Evolutionary conservation across 2,888 invertebrate genomes (phyloP).

Genomic region (Lapara coniferarum): DNA sequence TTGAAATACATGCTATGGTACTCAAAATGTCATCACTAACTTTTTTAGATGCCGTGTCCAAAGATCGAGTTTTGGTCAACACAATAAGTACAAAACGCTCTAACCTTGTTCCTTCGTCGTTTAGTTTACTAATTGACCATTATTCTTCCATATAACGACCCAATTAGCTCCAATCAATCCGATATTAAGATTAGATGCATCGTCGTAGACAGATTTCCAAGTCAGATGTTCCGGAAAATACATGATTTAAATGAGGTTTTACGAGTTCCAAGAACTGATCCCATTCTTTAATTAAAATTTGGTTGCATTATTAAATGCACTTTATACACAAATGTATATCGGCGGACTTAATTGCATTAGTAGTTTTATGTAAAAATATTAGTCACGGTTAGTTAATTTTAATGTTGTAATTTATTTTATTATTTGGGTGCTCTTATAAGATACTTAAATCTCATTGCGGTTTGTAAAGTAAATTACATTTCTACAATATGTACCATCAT

Average conservation of each 20-base stretch:
- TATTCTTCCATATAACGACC: constrained; percentile 72
- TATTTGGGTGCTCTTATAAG: background rate
- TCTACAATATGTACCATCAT: too few relatives aligned
- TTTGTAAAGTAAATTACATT: too few relatives aligned
- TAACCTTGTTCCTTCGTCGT: constrained; percentile 60
- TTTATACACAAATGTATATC: too few relatives aligned
- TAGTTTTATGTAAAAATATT: constrained; percentile 13
- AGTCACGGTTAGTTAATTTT: constrained; percentile 5
- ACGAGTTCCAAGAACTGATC: background rate
- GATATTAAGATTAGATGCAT: constrained; percentile 64
- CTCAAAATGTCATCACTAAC: too few relatives aligned
- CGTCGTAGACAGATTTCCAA: constrained; percentile 34
- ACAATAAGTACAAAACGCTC: constrained; percentile 52
- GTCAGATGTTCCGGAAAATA: constrained; percentile 2
- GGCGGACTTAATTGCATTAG: too few relatives aligned
- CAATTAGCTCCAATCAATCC: constrained; percentile 79
- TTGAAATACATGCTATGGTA: too few relatives aligned
- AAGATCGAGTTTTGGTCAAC: constrained; percentile 37
- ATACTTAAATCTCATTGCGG: too few relatives aligned
- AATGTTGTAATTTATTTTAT: background rate
- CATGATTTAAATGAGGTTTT: constrained; percentile 28
- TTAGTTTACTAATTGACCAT: constrained; percentile 79
- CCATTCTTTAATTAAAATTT: background rate
- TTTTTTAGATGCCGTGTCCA: background rate
- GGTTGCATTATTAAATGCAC: too few relatives aligned